These are phyloP conservation scores for Zenarchopterus dispar DNA, from an alignment of 2,797 vertebrate species.

Conservation along the genomic window DNA sequence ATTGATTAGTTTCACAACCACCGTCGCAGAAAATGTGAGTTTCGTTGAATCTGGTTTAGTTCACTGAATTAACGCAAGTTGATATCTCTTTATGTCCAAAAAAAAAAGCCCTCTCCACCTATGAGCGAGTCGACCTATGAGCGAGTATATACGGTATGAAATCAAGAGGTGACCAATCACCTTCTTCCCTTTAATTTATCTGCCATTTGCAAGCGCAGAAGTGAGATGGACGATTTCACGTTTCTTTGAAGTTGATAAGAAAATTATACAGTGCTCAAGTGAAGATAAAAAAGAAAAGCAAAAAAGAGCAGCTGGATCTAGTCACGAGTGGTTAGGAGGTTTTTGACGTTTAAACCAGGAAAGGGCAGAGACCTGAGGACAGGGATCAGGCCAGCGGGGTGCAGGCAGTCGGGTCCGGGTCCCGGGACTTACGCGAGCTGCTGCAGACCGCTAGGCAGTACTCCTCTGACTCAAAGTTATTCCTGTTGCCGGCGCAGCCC, in stretches of 20 bases:
- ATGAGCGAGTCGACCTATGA: no score
- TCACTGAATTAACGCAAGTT: no score
- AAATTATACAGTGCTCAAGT: background rate
- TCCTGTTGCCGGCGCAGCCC: slow-evolving; percentile 98
- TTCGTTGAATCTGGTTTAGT: no score
- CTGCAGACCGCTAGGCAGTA: slow-evolving; percentile 98
- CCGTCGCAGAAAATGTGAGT: no score
- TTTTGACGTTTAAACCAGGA: slow-evolving; percentile 5
- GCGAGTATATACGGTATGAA: no score
- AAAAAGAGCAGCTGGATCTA: slow-evolving; percentile 24
- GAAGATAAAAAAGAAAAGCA: background rate
- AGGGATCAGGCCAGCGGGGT: slow-evolving; percentile 38
- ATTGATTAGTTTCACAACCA: no score
- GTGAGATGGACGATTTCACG: background rate
- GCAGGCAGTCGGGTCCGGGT: slow-evolving; percentile 28
- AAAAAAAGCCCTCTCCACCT: no score
- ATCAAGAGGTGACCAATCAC: no score
- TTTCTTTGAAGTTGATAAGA: background rate
- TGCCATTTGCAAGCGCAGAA: background rate
- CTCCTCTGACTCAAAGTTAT: slow-evolving; percentile 99
- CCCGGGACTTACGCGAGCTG: slow-evolving; percentile 93
- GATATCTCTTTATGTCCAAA: no score
- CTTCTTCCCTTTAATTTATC: no score
- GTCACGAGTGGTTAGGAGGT: slow-evolving; percentile 51
- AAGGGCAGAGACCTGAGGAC: slow-evolving; percentile 47